Evolutionary conservation across 2,888 invertebrate species (phyloP).

Genomic region (Candidula unifasciata): DNA sequence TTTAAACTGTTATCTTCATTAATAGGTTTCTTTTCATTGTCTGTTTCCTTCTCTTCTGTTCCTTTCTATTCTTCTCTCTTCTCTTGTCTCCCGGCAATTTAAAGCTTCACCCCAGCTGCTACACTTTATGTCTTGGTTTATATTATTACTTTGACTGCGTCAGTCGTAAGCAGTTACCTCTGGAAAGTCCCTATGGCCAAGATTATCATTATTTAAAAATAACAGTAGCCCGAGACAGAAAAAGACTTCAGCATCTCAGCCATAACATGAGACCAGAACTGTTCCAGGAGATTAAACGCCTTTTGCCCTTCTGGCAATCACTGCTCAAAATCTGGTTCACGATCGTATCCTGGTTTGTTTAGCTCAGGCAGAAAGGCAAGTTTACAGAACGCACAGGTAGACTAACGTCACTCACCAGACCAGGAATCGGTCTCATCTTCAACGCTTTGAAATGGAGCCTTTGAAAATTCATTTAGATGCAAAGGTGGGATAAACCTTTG

Average conservation of each 20-base stretch:
- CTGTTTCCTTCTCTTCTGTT: not conserved
- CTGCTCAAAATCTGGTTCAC: not conserved
- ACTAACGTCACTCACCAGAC: not conserved
- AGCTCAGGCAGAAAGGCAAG: not conserved
- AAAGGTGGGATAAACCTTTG: not conserved
- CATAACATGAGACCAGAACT: too few relatives aligned
- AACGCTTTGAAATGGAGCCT: slow-evolving; percentile 1
- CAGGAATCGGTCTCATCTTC: not conserved
- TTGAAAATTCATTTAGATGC: slow-evolving; percentile 23
- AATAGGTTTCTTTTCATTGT: too few relatives aligned
- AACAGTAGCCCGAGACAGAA: too few relatives aligned
- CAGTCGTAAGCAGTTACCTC: too few relatives aligned
- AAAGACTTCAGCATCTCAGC: too few relatives aligned
- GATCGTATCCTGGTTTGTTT: not conserved
- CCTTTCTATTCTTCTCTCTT: not conserved
- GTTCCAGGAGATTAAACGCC: not conserved
- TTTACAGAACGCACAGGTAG: not conserved
- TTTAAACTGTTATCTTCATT: too few relatives aligned
- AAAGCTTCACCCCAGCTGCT: not conserved
- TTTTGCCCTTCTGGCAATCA: not conserved
- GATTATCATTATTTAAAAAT: too few relatives aligned
- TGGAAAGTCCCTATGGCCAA: too few relatives aligned
- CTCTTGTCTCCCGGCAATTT: not conserved
- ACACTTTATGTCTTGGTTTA: too few relatives aligned
- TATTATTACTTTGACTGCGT: too few relatives aligned